phyloP scores from a whole-genome alignment of 2,888 invertebrate genomes.

The Atethmia centrago region DNA sequence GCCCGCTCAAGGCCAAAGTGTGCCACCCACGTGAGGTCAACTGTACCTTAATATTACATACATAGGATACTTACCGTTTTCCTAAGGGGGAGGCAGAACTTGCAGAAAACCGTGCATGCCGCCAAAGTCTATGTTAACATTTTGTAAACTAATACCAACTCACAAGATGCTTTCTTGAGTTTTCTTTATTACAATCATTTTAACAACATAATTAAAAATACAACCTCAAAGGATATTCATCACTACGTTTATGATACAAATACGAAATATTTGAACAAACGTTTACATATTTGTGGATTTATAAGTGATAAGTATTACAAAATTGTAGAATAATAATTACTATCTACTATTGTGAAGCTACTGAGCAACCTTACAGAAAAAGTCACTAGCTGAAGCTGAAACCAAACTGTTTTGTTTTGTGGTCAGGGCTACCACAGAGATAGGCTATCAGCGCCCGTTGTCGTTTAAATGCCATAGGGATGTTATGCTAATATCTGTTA shows the following conservation, averaged over 20 bases:
- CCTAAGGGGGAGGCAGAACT: not conserved
- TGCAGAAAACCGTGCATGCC: not conserved
- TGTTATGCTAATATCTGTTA: not conserved
- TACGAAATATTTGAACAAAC: slow-evolving; percentile 14
- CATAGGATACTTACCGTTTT: not conserved
- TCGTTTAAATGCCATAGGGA: not conserved
- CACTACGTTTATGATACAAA: slow-evolving; percentile 10
- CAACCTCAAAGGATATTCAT: slow-evolving; percentile 45
- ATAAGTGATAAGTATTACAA: not conserved
- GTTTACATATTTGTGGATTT: slow-evolving; percentile 1
- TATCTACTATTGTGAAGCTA: not conserved
- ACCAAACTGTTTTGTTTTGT: slow-evolving; percentile 13
- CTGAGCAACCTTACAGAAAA: not conserved
- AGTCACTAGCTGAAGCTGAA: slow-evolving; percentile 26
- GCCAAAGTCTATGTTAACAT: not conserved
- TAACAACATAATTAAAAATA: slow-evolving; percentile 42
- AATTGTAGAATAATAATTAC: slow-evolving; percentile 5
- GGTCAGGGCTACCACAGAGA: slow-evolving; percentile 14
- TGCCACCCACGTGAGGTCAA: not conserved
- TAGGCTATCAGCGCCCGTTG: slow-evolving; percentile 13
- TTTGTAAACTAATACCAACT: not conserved
- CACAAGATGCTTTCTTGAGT: not conserved
- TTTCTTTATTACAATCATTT: slow-evolving; percentile 37
- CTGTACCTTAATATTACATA: not conserved
- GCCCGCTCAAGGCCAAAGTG: not conserved